Evolutionary conservation across 35 echinoderm and acorn worm species (phyloP).

Genomic region (Heliocidaris erythrogramma): DNA sequence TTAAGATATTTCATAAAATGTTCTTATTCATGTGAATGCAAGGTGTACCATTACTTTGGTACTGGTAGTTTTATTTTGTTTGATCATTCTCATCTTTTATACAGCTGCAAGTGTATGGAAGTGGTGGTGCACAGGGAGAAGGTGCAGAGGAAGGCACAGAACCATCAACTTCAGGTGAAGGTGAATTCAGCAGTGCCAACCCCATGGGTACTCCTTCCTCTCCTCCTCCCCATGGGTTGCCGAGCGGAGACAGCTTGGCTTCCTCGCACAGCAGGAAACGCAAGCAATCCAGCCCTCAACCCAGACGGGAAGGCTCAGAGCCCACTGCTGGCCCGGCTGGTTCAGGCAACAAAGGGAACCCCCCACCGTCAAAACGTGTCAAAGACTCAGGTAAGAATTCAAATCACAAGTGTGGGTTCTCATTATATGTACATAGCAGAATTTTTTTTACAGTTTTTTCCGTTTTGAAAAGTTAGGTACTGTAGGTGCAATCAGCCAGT

Average conservation of each 20-base stretch:
- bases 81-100: neutral
- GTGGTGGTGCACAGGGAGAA: slow-evolving; percentile 4
- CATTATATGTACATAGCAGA: too few species aligned
- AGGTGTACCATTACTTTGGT: neutral
- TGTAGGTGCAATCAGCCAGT: too few species aligned
- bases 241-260: slow-evolving; percentile 35
- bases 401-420: too few species aligned
- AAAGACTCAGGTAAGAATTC: slow-evolving; percentile 38
- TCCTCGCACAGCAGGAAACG: slow-evolving; percentile 53
- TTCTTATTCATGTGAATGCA: too few species aligned
- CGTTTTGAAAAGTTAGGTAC: neutral
- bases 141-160: slow-evolving; percentile 25
- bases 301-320: slow-evolving; percentile 45
- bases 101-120: slow-evolving; percentile 37
- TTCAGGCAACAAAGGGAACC: slow-evolving; percentile 17
- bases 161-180: slow-evolving; percentile 35
- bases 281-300: slow-evolving; percentile 69
- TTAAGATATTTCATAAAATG: too few species aligned
- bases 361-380: slow-evolving; percentile 33
- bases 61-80: neutral
- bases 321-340: neutral
- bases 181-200: slow-evolving; percentile 7
- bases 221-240: neutral
- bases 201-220: slow-evolving; percentile 27
- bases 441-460: too few species aligned